Conservation (phyloP, 2,888 invertebrate species). For the Drosophila prolongata region DNA sequence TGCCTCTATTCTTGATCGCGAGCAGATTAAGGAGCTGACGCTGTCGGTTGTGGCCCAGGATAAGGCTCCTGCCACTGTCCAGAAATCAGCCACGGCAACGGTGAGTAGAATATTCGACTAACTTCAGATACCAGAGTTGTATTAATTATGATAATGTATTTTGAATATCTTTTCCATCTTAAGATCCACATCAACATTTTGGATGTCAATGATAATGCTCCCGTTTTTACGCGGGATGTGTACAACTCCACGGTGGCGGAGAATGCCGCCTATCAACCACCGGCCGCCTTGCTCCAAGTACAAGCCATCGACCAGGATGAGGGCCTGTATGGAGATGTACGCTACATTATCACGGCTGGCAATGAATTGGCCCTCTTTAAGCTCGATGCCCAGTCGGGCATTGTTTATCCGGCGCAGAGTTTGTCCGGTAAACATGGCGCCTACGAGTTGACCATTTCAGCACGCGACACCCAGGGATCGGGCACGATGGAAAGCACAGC, state of each 20-base stretch:
- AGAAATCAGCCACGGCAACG: slow-evolving; percentile 90
- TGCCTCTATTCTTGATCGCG: slow-evolving; percentile 91
- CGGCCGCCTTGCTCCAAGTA: slow-evolving; percentile 92
- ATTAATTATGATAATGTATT: background rate
- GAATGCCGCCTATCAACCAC: slow-evolving; percentile 91
- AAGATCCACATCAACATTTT: slow-evolving; percentile 90
- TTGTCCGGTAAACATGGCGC: slow-evolving; percentile 87
- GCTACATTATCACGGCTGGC: slow-evolving; percentile 89
- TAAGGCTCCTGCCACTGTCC: slow-evolving; percentile 89
- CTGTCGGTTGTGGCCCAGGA: slow-evolving; percentile 93
- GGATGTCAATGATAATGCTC: slow-evolving; percentile 96
- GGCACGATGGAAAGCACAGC: slow-evolving; percentile 89
- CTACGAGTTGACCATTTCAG: slow-evolving; percentile 89
- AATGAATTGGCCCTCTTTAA: slow-evolving; percentile 89
- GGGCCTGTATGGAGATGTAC: slow-evolving; percentile 90
- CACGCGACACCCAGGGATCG: slow-evolving; percentile 89
- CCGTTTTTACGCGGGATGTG: slow-evolving; percentile 90
- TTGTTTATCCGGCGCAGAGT: slow-evolving; percentile 91
- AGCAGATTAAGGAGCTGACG: slow-evolving; percentile 88
- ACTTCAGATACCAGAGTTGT: no score
- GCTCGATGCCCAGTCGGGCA: slow-evolving; percentile 91
- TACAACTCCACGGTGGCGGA: slow-evolving; percentile 94
- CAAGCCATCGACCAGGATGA: slow-evolving; percentile 93
- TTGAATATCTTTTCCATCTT: background rate
- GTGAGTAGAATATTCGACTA: slow-evolving; percentile 83